Evolutionary conservation across 2,888 invertebrate species (phyloP), one percentile per base, ranked within the genome.

Genomic region (Aspidiotus destructor): DNA sequence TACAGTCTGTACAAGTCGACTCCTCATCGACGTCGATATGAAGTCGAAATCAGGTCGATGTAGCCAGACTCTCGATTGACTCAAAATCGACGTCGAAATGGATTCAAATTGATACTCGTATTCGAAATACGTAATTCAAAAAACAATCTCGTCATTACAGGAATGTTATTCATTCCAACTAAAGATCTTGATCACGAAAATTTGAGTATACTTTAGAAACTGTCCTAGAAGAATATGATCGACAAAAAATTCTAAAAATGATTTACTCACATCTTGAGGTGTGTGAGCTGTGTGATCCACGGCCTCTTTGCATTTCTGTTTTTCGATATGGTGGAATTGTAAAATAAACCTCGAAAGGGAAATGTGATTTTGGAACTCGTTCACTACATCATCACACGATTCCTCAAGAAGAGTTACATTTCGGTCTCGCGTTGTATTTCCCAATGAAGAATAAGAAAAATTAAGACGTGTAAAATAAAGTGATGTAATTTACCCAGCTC

Each of bases 301-400:
- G 8, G 48, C 48, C 48, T 8, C 48, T 44, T 44, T 44, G 48
- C 48, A 44, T 44, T 44, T 44, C 48, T 44, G 48, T 44, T 44
- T 44, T 44, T 44, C 48, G 48, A 44, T 44, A 8, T 44, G 48
- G 13, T 44, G 48, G 48, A 44, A 44, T 44, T 44, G 48, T 44
- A 44, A 44, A 44, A 44, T 44, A 44, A 44, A 44, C 48, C 48
- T 44, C 48, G 48, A 13, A 44, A 44, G 48, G 8, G 48, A 44
- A 44, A 44, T 44, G 48, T 44, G 48, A 44, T 44, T 44, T 44
- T 44, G 13, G 48, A 44, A 44, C 48, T 44, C 8, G 48, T 44
- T 44, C 48, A 44, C 48, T 44, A 44, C 48, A 44, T 44, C 48
- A 44, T 44, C 48, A 44, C 48, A 44, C 48, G 48, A 44, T 44